Evolutionary conservation across 2,113 vertebrate genomes (phyloP).

Genomic region (Tor tambroides): DNA sequence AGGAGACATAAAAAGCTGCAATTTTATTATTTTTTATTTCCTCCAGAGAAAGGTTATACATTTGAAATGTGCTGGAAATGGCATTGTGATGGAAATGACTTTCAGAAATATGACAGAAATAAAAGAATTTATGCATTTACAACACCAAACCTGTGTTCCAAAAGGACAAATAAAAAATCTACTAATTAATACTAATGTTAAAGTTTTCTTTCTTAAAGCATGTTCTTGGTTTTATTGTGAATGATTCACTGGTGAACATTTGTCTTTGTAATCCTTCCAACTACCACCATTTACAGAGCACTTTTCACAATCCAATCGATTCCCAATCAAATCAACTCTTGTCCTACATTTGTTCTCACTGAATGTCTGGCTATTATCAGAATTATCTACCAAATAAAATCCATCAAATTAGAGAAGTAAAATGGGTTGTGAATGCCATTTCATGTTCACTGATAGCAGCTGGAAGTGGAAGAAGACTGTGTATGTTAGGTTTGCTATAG

Average conservation of each 20-base stretch:
- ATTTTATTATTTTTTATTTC: no score
- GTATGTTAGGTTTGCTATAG: neutral
- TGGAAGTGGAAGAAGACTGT: neutral
- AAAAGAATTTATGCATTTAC: neutral
- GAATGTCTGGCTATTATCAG: neutral
- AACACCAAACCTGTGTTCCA: neutral
- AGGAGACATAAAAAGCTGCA: neutral
- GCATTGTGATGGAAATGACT: neutral
- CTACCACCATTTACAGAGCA: neutral
- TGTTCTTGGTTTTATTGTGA: neutral
- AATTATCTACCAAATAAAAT: neutral
- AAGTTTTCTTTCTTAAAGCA: neutral
- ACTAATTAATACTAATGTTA: neutral
- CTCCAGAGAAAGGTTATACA: no score
- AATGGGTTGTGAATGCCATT: neutral
- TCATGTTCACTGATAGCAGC: neutral
- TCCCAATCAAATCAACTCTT: neutral
- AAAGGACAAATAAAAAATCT: no score
- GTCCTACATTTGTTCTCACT: neutral
- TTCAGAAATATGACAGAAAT: neutral
- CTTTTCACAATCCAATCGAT: neutral
- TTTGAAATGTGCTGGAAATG: neutral
- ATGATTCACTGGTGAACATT: neutral
- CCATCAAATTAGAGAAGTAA: neutral
- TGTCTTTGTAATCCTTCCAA: neutral